phyloP scores from a whole-genome alignment of 2,113 vertebrate species.

The Toxostoma redivivum region DNA sequence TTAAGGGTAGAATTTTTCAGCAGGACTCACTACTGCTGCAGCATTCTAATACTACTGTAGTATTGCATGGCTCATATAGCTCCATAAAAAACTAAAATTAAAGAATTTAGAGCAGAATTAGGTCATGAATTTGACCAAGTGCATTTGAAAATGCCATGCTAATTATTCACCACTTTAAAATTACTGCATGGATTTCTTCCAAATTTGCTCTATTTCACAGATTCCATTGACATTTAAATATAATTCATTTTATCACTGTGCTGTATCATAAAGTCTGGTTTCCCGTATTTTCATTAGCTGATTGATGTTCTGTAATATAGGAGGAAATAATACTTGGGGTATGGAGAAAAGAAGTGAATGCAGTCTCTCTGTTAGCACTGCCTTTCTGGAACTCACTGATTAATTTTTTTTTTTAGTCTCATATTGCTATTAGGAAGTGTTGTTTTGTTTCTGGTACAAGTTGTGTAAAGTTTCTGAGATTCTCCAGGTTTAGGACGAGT shows the following conservation, averaged over 20 bases:
- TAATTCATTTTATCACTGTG: constrained; percentile 8
- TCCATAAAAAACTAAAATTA: background rate
- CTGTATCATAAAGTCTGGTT: background rate
- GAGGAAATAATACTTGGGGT: background rate
- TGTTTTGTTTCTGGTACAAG: background rate
- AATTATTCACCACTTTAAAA: constrained; percentile 25
- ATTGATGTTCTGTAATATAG: background rate
- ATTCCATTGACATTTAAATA: constrained; percentile 39
- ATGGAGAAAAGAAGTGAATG: background rate
- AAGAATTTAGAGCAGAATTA: constrained; percentile 6
- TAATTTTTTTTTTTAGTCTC: background rate
- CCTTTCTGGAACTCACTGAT: background rate
- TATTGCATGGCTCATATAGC: background rate
- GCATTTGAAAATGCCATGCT: constrained; percentile 9
- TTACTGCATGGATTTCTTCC: constrained; percentile 7
- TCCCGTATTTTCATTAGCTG: background rate
- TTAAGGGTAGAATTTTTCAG: background rate
- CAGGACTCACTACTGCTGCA: background rate
- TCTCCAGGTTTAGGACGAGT: background rate
- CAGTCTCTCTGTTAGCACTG: background rate
- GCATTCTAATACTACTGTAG: background rate
- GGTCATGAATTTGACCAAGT: background rate
- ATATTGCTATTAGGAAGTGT: background rate
- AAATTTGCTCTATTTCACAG: background rate
- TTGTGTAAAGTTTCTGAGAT: background rate